A percentile compares a stretch with the other conserved stretches of the same genome.
Conservation (phyloP, 2,888 invertebrate genomes). For the Hypena proboscidalis region DNA sequence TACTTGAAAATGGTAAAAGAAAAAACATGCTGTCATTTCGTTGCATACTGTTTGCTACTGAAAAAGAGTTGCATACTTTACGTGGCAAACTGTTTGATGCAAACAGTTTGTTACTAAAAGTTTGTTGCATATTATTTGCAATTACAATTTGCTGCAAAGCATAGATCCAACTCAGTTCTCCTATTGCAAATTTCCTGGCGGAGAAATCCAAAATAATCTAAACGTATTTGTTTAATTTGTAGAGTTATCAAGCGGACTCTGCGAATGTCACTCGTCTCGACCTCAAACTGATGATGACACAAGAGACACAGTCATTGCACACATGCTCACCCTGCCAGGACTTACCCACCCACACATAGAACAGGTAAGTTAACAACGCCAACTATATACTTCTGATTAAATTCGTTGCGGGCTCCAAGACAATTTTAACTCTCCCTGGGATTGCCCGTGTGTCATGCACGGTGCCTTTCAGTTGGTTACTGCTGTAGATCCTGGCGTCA, state of each 20-base stretch:
- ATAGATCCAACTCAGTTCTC: not conserved
- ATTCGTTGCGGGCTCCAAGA: too few species aligned
- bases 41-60: too few species aligned
- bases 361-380: conserved; percentile 82
- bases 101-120: not conserved
- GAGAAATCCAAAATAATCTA: too few species aligned
- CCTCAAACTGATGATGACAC: conserved; percentile 16
- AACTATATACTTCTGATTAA: too few species aligned
- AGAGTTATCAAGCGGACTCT: conserved; percentile 63
- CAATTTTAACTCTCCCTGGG: too few species aligned
- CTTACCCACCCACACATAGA: conserved; percentile 90
- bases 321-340: conserved; percentile 93
- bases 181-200: too few species aligned
- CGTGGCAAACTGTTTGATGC: not conserved
- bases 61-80: not conserved
- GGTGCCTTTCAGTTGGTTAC: too few species aligned
- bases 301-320: conserved; percentile 89
- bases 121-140: not conserved
- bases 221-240: conserved; percentile 9
- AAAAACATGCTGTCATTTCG: too few species aligned
- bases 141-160: not conserved
- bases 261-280: conserved; percentile 56
- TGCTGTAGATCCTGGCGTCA: too few species aligned
- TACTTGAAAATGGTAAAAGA: too few species aligned
- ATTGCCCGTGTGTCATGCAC: too few species aligned